A percentile compares a stretch with the other conserved stretches of the same genome.
phyloP scores from a whole-genome alignment of 1,140 invertebrate genomes.

The Oryzaephilus surinamensis region DNA sequence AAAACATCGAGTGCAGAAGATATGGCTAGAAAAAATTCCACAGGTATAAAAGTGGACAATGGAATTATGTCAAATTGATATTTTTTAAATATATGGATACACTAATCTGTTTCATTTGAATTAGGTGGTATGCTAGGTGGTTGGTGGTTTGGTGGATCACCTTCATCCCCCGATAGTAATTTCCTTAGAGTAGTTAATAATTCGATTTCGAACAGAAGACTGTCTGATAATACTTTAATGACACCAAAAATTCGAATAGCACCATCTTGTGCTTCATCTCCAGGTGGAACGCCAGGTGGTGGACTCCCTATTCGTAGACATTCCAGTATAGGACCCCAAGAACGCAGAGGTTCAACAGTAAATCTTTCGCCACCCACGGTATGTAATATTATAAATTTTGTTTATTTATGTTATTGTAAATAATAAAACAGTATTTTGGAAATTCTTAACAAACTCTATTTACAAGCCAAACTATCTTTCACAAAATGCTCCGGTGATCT shows the following conservation, averaged over 20 bases:
- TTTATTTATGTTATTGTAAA: too few relatives aligned
- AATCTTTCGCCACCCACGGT: constrained; percentile 81
- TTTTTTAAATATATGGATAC: constrained; percentile 1
- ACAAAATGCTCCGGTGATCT: too few relatives aligned
- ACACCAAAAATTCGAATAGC: constrained; percentile 78
- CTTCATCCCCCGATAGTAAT: constrained; percentile 73
- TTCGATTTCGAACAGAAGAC: constrained; percentile 69
- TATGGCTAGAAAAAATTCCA: constrained; percentile 75
- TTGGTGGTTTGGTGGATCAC: constrained; percentile 61
- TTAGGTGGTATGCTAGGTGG: constrained; percentile 53
- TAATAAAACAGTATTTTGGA: neutral
- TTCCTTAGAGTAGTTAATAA: constrained; percentile 72
- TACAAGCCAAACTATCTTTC: too few relatives aligned
- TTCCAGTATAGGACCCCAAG: constrained; percentile 80
- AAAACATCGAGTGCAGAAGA: constrained; percentile 82
- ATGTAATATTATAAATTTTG: constrained; percentile 21
- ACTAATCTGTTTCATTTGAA: too few relatives aligned
- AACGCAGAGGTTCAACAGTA: constrained; percentile 69
- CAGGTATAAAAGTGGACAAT: too few relatives aligned
- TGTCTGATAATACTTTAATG: constrained; percentile 86
- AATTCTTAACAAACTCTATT: too few relatives aligned
- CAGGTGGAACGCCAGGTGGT: constrained; percentile 67
- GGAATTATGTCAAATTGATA: neutral
- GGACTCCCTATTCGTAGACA: constrained; percentile 74
- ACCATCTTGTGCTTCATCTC: constrained; percentile 75